Evolutionary conservation across 2,797 vertebrate genomes (phyloP).

Genomic region (Sebastes iracundus): DNA sequence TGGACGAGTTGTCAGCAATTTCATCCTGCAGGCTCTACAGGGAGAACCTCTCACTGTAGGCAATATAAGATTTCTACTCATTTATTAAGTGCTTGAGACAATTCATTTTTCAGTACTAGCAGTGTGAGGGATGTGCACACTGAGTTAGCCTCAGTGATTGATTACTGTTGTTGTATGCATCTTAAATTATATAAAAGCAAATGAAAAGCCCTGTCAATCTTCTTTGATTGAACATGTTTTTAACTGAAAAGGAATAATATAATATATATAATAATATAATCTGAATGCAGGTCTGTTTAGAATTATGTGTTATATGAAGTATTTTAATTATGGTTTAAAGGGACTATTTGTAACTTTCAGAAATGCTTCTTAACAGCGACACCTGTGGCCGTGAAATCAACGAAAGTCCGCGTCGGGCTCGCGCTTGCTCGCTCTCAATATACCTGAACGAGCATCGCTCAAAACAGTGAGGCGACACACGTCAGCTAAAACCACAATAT

Average conservation of each 20-base stretch:
- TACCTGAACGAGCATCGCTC: no score
- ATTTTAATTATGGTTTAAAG: background rate
- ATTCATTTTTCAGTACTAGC: background rate
- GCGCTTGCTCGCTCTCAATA: no score
- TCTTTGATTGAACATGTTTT: background rate
- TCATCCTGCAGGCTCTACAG: conserved; percentile 97
- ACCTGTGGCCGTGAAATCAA: no score
- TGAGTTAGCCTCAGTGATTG: background rate
- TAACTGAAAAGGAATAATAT: background rate
- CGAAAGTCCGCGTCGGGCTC: no score
- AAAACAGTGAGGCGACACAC: no score
- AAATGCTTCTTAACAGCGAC: no score
- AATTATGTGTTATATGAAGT: background rate
- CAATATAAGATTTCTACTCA: conserved; percentile 12
- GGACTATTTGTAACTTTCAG: no score
- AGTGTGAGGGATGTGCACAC: background rate
- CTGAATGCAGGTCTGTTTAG: background rate
- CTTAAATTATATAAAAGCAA: background rate
- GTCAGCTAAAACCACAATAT: no score
- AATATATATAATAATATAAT: no score
- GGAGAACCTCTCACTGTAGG: conserved; percentile 95
- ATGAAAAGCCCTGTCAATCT: background rate
- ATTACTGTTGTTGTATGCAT: background rate
- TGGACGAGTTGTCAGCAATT: conserved; percentile 98
- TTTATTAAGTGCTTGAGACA: background rate